These are phyloP conservation scores for Pyralis farinalis DNA, from an alignment of 2,888 invertebrate species.

Conservation along the genomic window DNA sequence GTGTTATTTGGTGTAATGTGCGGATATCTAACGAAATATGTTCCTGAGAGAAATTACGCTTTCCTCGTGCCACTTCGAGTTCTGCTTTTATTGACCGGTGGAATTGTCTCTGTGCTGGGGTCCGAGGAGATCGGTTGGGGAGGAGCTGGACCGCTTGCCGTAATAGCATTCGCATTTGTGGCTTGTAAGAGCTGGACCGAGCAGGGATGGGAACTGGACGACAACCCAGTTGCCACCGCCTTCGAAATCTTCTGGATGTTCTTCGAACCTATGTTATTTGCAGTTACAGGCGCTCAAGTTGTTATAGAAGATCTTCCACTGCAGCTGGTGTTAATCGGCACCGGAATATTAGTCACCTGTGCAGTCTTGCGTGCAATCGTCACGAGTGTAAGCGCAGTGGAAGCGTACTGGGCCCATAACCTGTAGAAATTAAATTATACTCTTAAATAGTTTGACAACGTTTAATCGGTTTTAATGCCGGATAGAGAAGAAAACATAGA, in stretches of 20 bases:
- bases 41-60: constrained; percentile 91
- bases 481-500: no score
- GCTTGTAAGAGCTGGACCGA: constrained; percentile 91
- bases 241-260: constrained; percentile 98
- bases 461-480: no score
- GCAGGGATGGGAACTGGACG: constrained; percentile 92
- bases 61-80: constrained; percentile 90
- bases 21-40: constrained; percentile 89
- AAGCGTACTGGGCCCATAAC: no score
- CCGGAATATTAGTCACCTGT: constrained; percentile 85
- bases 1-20: constrained; percentile 90
- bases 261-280: constrained; percentile 96
- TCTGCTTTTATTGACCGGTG: constrained; percentile 89
- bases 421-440: no score
- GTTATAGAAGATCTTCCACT: constrained; percentile 87
- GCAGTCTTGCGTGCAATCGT: constrained; percentile 84
- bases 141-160: constrained; percentile 89
- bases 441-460: no score
- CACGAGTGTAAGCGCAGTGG: constrained; percentile 86
- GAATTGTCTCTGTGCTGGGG: constrained; percentile 92
- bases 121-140: constrained; percentile 89
- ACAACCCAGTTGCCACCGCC: constrained; percentile 92
- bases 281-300: constrained; percentile 95
- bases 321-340: constrained; percentile 84
- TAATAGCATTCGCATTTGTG: constrained; percentile 90